Evolutionary conservation across 1,140 invertebrate species (phyloP).

Genomic region (Dinoponera quadriceps): DNA sequence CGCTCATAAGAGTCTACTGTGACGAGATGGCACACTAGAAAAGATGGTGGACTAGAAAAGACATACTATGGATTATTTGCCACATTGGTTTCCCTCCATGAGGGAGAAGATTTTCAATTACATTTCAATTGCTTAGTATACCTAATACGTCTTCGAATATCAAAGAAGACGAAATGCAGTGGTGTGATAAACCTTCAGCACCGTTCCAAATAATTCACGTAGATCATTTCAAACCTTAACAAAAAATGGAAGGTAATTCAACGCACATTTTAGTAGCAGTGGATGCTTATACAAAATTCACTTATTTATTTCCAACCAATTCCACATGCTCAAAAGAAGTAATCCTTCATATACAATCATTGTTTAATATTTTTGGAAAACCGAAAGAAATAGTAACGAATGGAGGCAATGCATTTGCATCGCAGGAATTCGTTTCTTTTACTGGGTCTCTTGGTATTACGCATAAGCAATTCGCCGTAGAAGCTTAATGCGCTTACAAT

Average conservation of each 20-base stretch:
- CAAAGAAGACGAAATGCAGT: neutral
- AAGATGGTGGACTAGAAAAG: neutral
- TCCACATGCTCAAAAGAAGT: neutral
- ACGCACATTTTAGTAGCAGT: neutral
- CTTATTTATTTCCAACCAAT: neutral
- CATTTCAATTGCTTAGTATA: neutral
- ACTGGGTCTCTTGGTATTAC: neutral
- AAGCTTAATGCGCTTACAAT: neutral
- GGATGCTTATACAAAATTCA: neutral
- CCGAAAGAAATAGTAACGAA: neutral
- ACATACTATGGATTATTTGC: accelerated
- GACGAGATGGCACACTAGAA: neutral
- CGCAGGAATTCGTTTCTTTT: neutral
- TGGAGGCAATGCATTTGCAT: neutral
- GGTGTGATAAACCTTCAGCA: neutral
- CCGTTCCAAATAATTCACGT: neutral
- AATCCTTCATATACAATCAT: too few species aligned
- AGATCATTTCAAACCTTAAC: neutral
- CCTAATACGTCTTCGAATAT: neutral
- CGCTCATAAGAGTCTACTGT: neutral
- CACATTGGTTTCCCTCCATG: neutral
- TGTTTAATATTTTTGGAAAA: neutral
- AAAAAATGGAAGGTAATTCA: neutral
- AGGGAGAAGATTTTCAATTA: neutral
- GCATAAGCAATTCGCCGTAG: neutral